Conservation (phyloP, 2,888 invertebrate species). For the Tubulanus polymorphus region DNA sequence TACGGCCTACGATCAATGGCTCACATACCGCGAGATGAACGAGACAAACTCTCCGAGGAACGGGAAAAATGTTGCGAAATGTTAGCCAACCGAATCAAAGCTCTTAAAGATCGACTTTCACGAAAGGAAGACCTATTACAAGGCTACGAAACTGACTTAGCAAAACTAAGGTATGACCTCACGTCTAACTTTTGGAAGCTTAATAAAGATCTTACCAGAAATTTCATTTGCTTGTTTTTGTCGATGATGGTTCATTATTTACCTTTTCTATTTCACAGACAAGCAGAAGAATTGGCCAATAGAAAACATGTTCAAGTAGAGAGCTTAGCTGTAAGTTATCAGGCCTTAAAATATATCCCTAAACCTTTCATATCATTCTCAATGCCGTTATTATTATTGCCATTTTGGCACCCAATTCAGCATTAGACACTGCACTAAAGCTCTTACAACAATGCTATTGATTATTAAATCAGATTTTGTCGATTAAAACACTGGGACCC, state of each 20-base stretch:
- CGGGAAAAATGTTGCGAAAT: slow-evolving; percentile 38
- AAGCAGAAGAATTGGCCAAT: slow-evolving; percentile 45
- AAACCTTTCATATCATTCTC: too few species aligned
- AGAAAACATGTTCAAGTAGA: slow-evolving; percentile 40
- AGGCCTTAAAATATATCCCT: neutral
- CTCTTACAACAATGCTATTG: too few species aligned
- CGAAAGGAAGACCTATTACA: slow-evolving; percentile 50
- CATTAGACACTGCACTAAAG: too few species aligned
- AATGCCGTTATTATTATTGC: too few species aligned
- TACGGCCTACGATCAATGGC: slow-evolving; percentile 46
- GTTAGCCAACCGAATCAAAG: slow-evolving; percentile 36
- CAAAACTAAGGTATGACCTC: slow-evolving; percentile 42
- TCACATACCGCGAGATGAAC: slow-evolving; percentile 47
- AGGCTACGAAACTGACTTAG: slow-evolving; percentile 51
- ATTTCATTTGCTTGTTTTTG: neutral
- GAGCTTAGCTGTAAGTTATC: slow-evolving; percentile 33
- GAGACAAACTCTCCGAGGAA: slow-evolving; percentile 34
- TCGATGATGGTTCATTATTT: neutral
- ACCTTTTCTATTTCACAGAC: too few species aligned
- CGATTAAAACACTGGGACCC: too few species aligned
- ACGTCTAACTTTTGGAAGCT: neutral
- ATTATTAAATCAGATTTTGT: too few species aligned
- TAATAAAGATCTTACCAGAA: neutral
- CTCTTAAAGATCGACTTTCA: slow-evolving; percentile 37
- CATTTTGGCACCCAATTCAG: too few species aligned